Conservation (phyloP, 2,888 invertebrate genomes). For the Caenorhabditis macrosperma region DNA sequence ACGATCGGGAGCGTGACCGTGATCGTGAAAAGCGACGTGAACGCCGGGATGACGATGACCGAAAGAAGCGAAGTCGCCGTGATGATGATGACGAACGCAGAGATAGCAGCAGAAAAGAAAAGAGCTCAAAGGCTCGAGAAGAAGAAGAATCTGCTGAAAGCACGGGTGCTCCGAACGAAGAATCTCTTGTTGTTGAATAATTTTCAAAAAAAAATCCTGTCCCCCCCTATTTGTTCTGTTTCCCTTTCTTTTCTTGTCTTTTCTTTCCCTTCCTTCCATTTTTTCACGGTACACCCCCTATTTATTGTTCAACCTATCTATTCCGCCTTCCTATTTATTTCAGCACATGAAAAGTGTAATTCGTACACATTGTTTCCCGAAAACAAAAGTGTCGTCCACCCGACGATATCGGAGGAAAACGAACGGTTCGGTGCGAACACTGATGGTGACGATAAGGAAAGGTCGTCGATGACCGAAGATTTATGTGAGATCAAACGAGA, state of each 20-base stretch:
- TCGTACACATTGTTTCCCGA: too few relatives aligned
- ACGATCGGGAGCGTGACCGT: slow-evolving; percentile 59
- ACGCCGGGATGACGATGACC: slow-evolving; percentile 49
- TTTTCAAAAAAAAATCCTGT: too few relatives aligned
- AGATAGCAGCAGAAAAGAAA: slow-evolving; percentile 28
- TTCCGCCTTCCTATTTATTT: not conserved
- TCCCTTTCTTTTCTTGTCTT: not conserved
- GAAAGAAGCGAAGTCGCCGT: slow-evolving; percentile 46
- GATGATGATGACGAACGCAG: slow-evolving; percentile 48
- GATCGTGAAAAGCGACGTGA: slow-evolving; percentile 55
- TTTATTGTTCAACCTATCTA: too few relatives aligned
- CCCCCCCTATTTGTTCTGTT: too few relatives aligned
- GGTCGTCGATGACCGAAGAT: slow-evolving; percentile 16
- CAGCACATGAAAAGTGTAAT: not conserved
- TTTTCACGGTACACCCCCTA: too few relatives aligned
- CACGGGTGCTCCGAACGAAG: slow-evolving; percentile 11
- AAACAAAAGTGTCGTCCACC: too few relatives aligned
- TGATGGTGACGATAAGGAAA: slow-evolving; percentile 5
- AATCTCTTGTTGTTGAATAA: slow-evolving; percentile 18
- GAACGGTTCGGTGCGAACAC: not conserved
- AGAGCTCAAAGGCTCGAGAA: slow-evolving; percentile 20
- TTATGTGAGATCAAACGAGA: slow-evolving; percentile 42
- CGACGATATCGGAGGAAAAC: too few relatives aligned
- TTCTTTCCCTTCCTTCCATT: not conserved
- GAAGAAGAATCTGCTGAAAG: slow-evolving; percentile 22